Base-by-base conservation (phyloP, 2,888 invertebrate species). In the Drosophila testacea region DNA sequence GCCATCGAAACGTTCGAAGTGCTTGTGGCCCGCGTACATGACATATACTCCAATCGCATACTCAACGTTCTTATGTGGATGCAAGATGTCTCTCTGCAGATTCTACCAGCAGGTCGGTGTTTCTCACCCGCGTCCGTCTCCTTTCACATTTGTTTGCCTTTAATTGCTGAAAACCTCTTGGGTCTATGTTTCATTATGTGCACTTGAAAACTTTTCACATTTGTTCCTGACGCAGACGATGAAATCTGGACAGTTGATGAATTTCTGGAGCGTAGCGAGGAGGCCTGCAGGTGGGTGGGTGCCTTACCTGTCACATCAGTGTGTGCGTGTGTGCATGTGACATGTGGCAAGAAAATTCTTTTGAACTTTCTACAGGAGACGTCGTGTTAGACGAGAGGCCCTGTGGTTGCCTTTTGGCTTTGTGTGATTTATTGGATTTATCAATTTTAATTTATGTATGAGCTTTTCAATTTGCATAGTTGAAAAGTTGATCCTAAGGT, bases 41-140 rank as follows among this genome's bases (percentile, higher is more conserved):
- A 98, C 90, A 96, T 98, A 67, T 97, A 98, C 89, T 95, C 96
- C 4, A 98, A 98, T 91, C 95, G 98, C 88, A 98, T 98, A 77
- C 94, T 98, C 65, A 96, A 97, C 89, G 97, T 98, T 34, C 93
- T 98, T 34, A 94, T 95, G 67, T 96, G 96, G 74, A 98, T 98
- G 97, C 96, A 97, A 90, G 95, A 95, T 56, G 95, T 97, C n/a
- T 95, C 95, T 0, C 93, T 98, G 55, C 95, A 97, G 80, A 95
- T 95, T 47, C 92, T 98, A 61, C 98, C 98, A 10, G 95, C 95
- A 91, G 93, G 93, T 73, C 34, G 42, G 73, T 54, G 36, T 52
- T 38, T 0, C 7, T n/a, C n/a, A 2, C 1, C 6, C 32, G 6
- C 13, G 6, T n/a, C 10, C 6, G 9, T 22, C 16, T n/a, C 16